Evolutionary conservation across 2,113 vertebrate species (phyloP), one percentile per base, ranked within the genome.

Genomic region (Hippocampus barbouri): DNA sequence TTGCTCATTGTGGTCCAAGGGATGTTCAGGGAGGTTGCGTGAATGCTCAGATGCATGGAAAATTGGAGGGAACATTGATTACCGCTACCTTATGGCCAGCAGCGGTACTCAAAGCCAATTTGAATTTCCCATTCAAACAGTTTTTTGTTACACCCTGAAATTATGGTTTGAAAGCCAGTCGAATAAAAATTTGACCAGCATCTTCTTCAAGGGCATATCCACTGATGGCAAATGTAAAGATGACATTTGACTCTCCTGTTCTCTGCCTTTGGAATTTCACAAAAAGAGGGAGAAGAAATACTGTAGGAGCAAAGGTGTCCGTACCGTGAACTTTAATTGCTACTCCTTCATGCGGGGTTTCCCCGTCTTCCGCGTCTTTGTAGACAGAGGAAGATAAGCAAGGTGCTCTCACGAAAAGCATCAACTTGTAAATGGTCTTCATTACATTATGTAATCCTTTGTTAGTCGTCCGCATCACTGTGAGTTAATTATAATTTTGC

Each of bases 291-390:
- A 60, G 21, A 68, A 64, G 41, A 76, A 27, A 78, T 67, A 30
- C 25, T 18, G 12, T 34, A 65, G 72, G 63, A 74, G 61, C 30
- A 43, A 77, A 30, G 56, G 79, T 77, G 77, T 75, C 75, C 60
- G 2, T 76, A 71, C 61, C 61, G 67, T 74, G 77, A 82, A 85
- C 72, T 82, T 85, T 75, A 79, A 85, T 85, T 85, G 80, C 77
- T 68, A 68, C 47, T 84, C 82, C 79, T 86, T 87, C 73, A 87
- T 74, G 80, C 74, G 85, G 81, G 74, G 83, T 86, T 87, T 88
- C 84, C 78, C 84, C 69, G 61, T 76, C 79, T 86, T 82, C 79
- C 83, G 71, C 78, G 41, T 80, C 73, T 78, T 78, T 80, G 76
- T 84, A 70, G 80, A 80, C 70, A 71, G 25, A 54, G 73, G 83